phyloP scores from a whole-genome alignment of 1,140 invertebrate species.

The Drosophila punjabiensis region DNA sequence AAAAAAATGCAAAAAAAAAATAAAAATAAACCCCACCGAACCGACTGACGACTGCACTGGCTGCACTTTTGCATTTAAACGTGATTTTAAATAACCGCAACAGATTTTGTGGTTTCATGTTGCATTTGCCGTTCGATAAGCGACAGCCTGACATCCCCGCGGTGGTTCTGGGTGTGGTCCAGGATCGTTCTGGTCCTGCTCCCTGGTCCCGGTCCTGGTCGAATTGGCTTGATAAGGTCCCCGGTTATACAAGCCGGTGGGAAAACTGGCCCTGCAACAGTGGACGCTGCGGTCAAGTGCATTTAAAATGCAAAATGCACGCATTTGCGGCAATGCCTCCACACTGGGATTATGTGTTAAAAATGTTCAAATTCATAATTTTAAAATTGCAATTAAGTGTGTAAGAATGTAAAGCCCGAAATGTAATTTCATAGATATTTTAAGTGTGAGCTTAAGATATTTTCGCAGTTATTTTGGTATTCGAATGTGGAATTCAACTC shows the following conservation, averaged over 20 bases:
- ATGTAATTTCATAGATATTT: neutral
- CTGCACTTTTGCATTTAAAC: slow-evolving; percentile 71
- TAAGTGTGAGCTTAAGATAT: neutral
- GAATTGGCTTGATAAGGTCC: slow-evolving; percentile 45
- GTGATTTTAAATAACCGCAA: slow-evolving; percentile 80
- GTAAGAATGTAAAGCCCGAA: neutral
- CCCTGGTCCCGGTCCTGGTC: neutral
- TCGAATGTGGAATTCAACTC: neutral
- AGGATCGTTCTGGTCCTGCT: neutral
- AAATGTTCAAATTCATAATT: slow-evolving; percentile 44
- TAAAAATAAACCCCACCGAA: neutral
- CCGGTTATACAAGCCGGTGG: slow-evolving; percentile 32
- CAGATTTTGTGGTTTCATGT: slow-evolving; percentile 80
- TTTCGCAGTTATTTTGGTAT: too few relatives aligned
- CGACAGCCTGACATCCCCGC: slow-evolving; percentile 37
- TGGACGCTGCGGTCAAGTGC: slow-evolving; percentile 51
- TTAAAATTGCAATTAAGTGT: slow-evolving; percentile 41
- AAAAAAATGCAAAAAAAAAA: neutral
- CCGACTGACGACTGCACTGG: slow-evolving; percentile 26
- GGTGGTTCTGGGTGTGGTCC: neutral
- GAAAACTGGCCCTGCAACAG: slow-evolving; percentile 4
- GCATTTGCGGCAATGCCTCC: slow-evolving; percentile 33
- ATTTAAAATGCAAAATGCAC: slow-evolving; percentile 69
- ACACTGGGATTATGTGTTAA: slow-evolving; percentile 36
- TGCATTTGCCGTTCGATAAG: slow-evolving; percentile 76